phyloP scores from a whole-genome alignment of 1,140 invertebrate genomes.

The Diachasma alloeum region DNA sequence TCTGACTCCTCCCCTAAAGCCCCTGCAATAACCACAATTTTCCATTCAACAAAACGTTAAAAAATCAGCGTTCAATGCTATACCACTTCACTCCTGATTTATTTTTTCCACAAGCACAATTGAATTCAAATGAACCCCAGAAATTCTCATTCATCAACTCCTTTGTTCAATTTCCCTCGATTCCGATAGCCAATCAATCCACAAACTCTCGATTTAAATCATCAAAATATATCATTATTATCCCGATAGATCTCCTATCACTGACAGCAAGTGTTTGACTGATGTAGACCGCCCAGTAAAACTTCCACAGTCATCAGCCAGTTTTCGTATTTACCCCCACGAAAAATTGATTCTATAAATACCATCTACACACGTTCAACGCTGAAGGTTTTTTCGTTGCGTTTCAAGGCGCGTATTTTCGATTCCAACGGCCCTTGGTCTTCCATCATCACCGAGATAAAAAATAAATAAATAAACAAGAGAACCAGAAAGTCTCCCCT shows the following conservation, averaged over 20 bases:
- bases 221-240: background rate
- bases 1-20: no score
- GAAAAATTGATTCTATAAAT: slow-evolving; percentile 53
- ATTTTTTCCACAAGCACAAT: background rate
- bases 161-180: no score
- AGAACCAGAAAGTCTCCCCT: background rate
- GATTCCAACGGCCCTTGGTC: slow-evolving; percentile 22
- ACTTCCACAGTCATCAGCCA: slow-evolving; percentile 47
- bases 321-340: slow-evolving; percentile 46
- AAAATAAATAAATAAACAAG: background rate
- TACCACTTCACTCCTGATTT: background rate
- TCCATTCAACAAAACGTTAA: background rate
- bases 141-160: background rate
- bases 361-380: slow-evolving; percentile 29
- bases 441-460: background rate
- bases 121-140: background rate
- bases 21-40: no score
- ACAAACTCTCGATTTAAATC: no score
- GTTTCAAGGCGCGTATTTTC: slow-evolving; percentile 45
- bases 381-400: slow-evolving; percentile 29
- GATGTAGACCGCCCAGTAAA: slow-evolving; percentile 48
- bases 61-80: background rate
- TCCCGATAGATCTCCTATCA: slow-evolving; percentile 34
- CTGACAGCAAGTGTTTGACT: slow-evolving; percentile 59
- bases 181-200: background rate